Evolutionary conservation across 2,888 invertebrate species (phyloP), one percentile per base, ranked within the genome.

Genomic region (Synanthedon andrenaeformis): DNA sequence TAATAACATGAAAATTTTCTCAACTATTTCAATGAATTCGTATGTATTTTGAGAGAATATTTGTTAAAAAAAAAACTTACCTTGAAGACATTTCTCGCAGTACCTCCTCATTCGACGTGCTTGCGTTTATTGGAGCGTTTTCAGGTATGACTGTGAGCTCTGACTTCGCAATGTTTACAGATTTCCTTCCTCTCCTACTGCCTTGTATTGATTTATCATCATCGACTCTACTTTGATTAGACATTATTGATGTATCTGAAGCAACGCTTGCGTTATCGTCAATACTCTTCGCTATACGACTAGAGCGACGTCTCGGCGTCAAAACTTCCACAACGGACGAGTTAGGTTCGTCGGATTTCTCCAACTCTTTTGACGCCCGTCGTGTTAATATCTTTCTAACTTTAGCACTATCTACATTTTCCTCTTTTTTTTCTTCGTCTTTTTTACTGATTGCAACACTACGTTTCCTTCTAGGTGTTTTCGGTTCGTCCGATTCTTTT

Each of bases 111-210:
- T 35, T 35, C 10, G 35, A 35, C 2, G 35, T 35, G 14, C 45
- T 45, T 6, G 8, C 45, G 14, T 45, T 14, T 45, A 45, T n/a
- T 13, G 45, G n/a, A 5, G 45, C 45, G n/a, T 45, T 45, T 58
- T 88, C 88, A 0, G 88, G 88, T 62, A 88, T 88, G 53, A 82
- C 87, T 42, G 85, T 77, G 55, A 88, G 54, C 41, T 88, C 88
- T 0, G 85, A 74, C 55, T 83, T 86, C 0, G 69, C 69, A 0
- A 65, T 67, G 35, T 83, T 52, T 14, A 72, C 65, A 0, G 83
- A 74, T 53, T 79, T 84, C 48, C 79, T 69, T 0, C 76, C 76
- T 55, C 79, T 85, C 13, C 78, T 72, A 0, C 59, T 57, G 1
- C 58, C 60, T 11, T 59, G 60, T 1, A 59, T 54, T 49, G 70